Evolutionary conservation across 2,797 vertebrate genomes (phyloP), one percentile per base, ranked within the genome.

Genomic region (Dromococcyx pavoninus): DNA sequence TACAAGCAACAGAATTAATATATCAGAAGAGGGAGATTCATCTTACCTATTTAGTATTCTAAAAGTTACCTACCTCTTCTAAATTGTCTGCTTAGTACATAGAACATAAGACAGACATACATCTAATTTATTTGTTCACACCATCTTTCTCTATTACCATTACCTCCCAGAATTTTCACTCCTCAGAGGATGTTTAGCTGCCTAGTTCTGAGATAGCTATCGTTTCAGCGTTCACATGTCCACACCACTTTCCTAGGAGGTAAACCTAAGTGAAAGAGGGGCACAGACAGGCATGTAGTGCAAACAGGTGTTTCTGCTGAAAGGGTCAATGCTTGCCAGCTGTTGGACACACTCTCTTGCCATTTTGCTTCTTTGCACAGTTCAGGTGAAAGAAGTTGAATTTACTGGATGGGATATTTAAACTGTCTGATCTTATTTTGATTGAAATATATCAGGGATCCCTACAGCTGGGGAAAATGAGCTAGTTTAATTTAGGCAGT

Each of bases 211-310:
- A 65, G 39, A 5, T 8, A 53, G 35, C 4, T n/a, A 50, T 11
- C 14, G 13, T 65, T 76, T 73, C 71, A 62, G n/a, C 3, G 9
- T 30, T n/a, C 4, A 25, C 23, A 60, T n/a, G 13, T 23, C 37
- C 5, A 3, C 17, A 15, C 2, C 0, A 2, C 77, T 60, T 62
- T 56, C 11, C 0, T 7, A 76, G 48, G n/a, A 32, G 10, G 14
- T 28, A 32, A 73, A 23, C 9, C 15, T 32, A 13, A 61, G 27
- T 8, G 44, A 64, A 67, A 64, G 6, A 22, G 13, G 39, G 24
- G 15, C 1, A 1, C 15, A 30, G 53, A 16, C 22, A 58, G 43
- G 16, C 75, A 51, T 16, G 13, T n/a, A 88, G 80, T 78, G 37
- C 19, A 51, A 66, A 72, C 28, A 61, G 35, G 19, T 75, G 35